Base-by-base conservation (phyloP, 64 coral and sea anemone species). In the Stichodactyla helianthus region DNA sequence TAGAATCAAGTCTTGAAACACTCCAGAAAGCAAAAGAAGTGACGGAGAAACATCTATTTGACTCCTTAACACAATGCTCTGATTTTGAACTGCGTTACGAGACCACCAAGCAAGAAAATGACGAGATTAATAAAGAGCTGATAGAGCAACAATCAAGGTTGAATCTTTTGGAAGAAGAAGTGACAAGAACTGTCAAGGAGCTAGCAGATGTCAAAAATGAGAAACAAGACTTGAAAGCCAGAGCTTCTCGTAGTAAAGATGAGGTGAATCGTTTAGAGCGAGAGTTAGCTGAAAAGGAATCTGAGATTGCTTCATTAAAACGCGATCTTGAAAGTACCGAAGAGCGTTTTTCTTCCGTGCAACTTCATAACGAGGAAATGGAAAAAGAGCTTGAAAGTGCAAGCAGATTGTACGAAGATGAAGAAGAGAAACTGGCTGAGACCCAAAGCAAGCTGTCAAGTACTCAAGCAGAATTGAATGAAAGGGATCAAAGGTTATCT, bases 51-150 rank as follows among this genome's bases (percentile, higher is more conserved):
- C 88, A 97, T 20, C 86, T 97, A 27, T 97, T 97, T 84, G 81
- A 97, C 23, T 80, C 91, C 16, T 52, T 89, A 64, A 97, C 90
- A 70, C 79, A 90, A 74, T 77, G 86, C 79, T 76, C 94, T n/a
- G 94, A 93, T 35, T 89, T 90, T 70, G 91, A 97, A 59, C 85
- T 97, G 51, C 87, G 94, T 25, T 71, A 92, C 44, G 89, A 61
- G 51, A 79, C 82, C 54, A 84, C 90, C 16, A 31, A 86, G 55
- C 83, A 83, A 17, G 94, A 95, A 44, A 92, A 92, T n/a, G 90
- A 92, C 50, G 90, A 95, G 18, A 77, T 92, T 27, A 87, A 92
- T 11, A 92, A 77, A 50, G 94, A 95, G 77, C 83, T 95, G 4
- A 55, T 86, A 50, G 88, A 95, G 74, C 82, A 83, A 61, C 87